Evolutionary conservation across 2,888 invertebrate genomes (phyloP).

Genomic region (Ametastegia equiseti): DNA sequence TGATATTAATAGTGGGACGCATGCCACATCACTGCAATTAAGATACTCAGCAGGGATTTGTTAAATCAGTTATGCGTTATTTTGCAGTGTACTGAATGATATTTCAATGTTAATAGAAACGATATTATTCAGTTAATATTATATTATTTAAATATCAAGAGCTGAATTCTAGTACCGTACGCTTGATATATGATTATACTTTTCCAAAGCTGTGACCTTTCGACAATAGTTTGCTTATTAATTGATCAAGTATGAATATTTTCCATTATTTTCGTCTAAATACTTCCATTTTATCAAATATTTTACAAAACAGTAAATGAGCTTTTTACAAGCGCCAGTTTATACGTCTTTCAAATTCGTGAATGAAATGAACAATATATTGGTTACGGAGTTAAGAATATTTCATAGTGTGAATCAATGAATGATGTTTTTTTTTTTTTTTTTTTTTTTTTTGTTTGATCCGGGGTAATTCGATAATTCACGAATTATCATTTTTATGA

Average conservation of each 20-base stretch:
- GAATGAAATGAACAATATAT: neutral
- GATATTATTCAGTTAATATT: neutral
- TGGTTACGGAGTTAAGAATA: neutral
- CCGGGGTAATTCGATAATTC: neutral
- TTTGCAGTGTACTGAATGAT: constrained; percentile 37
- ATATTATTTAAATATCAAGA: neutral
- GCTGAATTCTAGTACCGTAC: neutral
- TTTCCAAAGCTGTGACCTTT: neutral
- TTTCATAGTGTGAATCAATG: neutral
- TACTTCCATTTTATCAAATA: neutral
- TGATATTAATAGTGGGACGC: constrained; percentile 22
- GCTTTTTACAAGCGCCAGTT: neutral
- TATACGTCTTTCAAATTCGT: neutral
- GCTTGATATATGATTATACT: neutral
- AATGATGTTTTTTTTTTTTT: neutral
- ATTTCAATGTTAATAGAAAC: neutral
- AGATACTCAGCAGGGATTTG: constrained; percentile 22
- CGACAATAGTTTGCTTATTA: neutral
- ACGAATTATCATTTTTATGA: neutral
- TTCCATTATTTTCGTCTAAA: neutral
- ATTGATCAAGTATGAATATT: neutral
- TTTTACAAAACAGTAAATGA: constrained; percentile 16
- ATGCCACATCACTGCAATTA: constrained; percentile 28
- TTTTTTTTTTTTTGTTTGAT: neutral
- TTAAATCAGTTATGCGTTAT: neutral